These are phyloP conservation scores for Sarcophaga bullata DNA, from an alignment of 1,140 invertebrate species.

Conservation along the genomic window DNA sequence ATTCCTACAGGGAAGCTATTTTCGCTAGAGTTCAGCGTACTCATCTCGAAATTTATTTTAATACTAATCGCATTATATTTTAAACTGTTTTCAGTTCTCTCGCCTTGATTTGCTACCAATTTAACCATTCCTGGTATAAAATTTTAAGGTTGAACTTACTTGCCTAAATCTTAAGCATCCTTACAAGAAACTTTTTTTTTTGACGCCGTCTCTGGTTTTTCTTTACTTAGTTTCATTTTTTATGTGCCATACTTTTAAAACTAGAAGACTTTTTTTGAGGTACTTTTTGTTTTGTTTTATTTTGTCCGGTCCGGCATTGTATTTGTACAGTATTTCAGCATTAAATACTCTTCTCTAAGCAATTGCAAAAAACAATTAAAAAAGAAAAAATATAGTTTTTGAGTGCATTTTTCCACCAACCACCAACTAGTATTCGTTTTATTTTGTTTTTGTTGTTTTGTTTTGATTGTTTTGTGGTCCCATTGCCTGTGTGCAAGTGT, in stretches of 20 bases:
- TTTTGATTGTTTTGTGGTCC: constrained; percentile 18
- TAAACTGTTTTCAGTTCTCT: no score
- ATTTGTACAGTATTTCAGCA: not conserved
- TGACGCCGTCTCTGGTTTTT: not conserved
- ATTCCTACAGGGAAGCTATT: no score
- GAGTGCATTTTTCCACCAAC: not conserved
- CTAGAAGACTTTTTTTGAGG: not conserved
- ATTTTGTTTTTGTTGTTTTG: not conserved
- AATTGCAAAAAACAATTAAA: no score
- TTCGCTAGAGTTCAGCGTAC: no score
- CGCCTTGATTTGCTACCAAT: no score
- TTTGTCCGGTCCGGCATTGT: not conserved
- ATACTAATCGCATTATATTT: no score
- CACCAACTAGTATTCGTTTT: not conserved
- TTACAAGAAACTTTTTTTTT: no score
- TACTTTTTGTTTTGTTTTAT: not conserved
- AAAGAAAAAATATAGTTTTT: not conserved
- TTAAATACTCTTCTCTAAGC: constrained; percentile 5
- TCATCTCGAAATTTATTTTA: no score
- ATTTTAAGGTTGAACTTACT: no score
- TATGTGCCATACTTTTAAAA: no score
- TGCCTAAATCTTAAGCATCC: no score
- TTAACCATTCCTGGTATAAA: no score
- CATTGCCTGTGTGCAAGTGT: not conserved
- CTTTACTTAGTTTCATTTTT: not conserved